These are phyloP conservation scores for Neodiprion pinetum DNA, from an alignment of 1,140 invertebrate genomes.

Conservation along the genomic window DNA sequence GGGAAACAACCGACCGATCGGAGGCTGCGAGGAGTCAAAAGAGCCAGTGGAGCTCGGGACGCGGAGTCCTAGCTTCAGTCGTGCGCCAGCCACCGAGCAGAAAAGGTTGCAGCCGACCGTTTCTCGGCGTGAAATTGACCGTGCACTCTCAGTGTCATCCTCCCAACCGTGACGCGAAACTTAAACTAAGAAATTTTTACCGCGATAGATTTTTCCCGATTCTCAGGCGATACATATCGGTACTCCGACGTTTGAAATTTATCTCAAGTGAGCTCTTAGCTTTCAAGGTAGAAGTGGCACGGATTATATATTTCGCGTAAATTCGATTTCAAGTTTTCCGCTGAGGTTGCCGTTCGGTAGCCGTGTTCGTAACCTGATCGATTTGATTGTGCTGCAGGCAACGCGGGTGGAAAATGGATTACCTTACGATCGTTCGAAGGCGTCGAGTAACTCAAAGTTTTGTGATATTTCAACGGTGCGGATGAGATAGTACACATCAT, in stretches of 20 bases:
- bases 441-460: background rate
- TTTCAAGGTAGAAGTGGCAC: background rate
- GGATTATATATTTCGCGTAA: background rate
- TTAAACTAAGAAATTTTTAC: too few species aligned
- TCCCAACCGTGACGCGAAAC: too few species aligned
- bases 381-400: background rate
- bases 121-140: background rate
- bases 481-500: too few species aligned
- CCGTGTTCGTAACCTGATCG: background rate
- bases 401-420: background rate
- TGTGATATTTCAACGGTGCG: background rate
- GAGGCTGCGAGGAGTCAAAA: constrained; percentile 3
- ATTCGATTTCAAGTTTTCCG: constrained; percentile 4
- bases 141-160: background rate
- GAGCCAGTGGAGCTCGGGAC: constrained; percentile 3
- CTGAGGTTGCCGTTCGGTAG: background rate
- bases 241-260: background rate
- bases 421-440: background rate
- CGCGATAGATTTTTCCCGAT: too few species aligned
- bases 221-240: too few species aligned
- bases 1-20: constrained; percentile 4
- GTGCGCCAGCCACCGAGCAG: background rate
- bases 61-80: constrained; percentile 4
- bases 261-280: constrained; percentile 5
- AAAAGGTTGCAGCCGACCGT: background rate